Conservation (phyloP, 2,797 vertebrate genomes). For the Tragopan temminckii region DNA sequence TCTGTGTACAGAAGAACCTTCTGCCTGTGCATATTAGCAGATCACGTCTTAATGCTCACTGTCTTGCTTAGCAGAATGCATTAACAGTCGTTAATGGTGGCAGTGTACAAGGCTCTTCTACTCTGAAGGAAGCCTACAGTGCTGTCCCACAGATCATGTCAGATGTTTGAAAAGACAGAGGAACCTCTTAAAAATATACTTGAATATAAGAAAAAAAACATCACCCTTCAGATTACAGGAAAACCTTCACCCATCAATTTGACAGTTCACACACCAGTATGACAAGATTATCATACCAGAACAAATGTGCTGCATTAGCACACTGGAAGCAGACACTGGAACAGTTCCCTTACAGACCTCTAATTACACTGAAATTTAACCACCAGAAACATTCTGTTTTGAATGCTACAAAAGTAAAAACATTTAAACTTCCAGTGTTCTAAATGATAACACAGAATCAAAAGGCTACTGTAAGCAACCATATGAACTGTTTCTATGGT, state of each 20-base stretch:
- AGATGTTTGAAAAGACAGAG: not conserved
- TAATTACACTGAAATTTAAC: not conserved
- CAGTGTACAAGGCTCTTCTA: not conserved
- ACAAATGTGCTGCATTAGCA: accelerated
- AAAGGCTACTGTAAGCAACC: not conserved
- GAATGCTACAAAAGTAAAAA: not conserved
- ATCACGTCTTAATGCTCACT: not conserved
- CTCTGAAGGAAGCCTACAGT: not conserved
- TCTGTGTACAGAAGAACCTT: not conserved
- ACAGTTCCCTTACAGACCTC: not conserved
- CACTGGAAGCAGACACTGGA: not conserved
- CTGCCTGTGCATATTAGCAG: not conserved
- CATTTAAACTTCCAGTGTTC: not conserved
- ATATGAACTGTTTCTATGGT: not conserved
- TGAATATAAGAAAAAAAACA: not conserved
- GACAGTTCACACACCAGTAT: not conserved
- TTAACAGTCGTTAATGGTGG: not conserved
- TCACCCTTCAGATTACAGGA: not conserved
- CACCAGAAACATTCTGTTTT: not conserved
- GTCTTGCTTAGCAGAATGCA: not conserved
- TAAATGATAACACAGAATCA: not conserved
- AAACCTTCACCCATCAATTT: not conserved
- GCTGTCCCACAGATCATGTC: not conserved
- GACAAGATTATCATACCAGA: not conserved
- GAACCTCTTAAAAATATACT: not conserved